Base-by-base conservation (phyloP, 2,797 vertebrate genomes). In the Clarias platycephalus region DNA sequence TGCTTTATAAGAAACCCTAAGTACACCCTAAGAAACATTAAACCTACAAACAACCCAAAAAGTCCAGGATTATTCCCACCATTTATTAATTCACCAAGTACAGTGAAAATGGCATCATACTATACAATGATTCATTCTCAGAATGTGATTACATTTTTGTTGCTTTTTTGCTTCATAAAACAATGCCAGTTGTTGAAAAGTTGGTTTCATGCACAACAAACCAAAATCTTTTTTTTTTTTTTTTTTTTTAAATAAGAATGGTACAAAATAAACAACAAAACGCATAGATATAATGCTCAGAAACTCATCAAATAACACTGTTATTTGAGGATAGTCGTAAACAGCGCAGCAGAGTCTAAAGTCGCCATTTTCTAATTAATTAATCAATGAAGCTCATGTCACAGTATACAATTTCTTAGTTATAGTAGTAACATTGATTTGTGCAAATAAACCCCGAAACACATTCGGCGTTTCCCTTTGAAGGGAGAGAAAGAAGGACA, bases 81-180 rank as follows among this genome's bases (percentile, higher is more conserved):
- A 96, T 98, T 93, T 96, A 96, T 97, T 97, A 94, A 94, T 97
- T 98, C 97, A 97, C 97, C 96, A 97, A 95, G 94, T 97, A 97
- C 97, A 97, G 96, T 97, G 96, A 97, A 97, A 97, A 97, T 97
- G 96, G 96, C 95, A 96, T 96, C 96, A 94, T 96, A 96, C 96
- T 97, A 95, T 98, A 97, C 96, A 97, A 97, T 97, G 96, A 97
- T 94, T 97, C 96, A 96, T 97, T 96, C 93, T 95, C 95, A 96
- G 96, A 97, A 97, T 97, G 97, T 96, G 95, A 96, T 97, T 96
- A 96, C 96, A 95, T 94, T 95, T 95, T 94, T 94, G 93, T 94
- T 91, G 91, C 90, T 94, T 95, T 94, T 95, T 96, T 96, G 95
- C 94, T 94, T 96, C 94, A 94, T 96, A 96, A 96, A 97, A 96